Conservation (phyloP, 2,888 invertebrate species). For the Ceramica pisi region DNA sequence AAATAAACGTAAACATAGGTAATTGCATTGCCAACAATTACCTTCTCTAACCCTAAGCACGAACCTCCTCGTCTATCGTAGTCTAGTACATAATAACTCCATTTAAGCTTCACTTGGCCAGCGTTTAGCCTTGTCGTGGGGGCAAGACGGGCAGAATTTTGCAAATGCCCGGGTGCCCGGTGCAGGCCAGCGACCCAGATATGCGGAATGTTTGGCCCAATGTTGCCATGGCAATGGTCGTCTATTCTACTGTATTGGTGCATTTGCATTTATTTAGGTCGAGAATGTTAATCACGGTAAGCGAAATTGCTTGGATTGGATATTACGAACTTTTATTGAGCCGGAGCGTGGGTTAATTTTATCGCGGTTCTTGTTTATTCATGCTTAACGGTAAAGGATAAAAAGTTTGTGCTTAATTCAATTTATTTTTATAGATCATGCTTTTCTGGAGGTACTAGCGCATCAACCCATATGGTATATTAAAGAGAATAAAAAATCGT, state of each 20-base stretch:
- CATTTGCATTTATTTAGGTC: slow-evolving; percentile 61
- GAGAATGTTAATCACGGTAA: slow-evolving; percentile 28
- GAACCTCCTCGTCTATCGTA: slow-evolving; percentile 42
- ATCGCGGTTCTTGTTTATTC: not conserved
- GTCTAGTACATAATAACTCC: slow-evolving; percentile 43
- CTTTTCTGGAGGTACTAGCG: not conserved
- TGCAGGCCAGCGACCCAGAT: slow-evolving; percentile 75
- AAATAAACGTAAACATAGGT: too few relatives aligned
- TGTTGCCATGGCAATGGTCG: slow-evolving; percentile 78
- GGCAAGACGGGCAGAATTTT: slow-evolving; percentile 69
- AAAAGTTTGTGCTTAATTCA: not conserved
- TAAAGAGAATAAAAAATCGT: too few relatives aligned
- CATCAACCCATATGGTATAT: too few relatives aligned
- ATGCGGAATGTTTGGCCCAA: slow-evolving; percentile 80
- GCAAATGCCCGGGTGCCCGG: slow-evolving; percentile 65
- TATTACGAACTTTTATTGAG: slow-evolving; percentile 4
- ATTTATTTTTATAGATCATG: too few relatives aligned
- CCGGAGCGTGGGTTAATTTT: not conserved
- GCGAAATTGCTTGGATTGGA: slow-evolving; percentile 30
- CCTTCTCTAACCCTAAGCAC: slow-evolving; percentile 9
- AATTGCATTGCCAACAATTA: slow-evolving; percentile 37
- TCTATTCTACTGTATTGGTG: slow-evolving; percentile 47
- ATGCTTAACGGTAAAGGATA: not conserved
- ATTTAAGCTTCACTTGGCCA: slow-evolving; percentile 45
- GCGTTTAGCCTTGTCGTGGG: slow-evolving; percentile 38